phyloP scores from a whole-genome alignment of 2,888 invertebrate species.

The Archips crataeganus region DNA sequence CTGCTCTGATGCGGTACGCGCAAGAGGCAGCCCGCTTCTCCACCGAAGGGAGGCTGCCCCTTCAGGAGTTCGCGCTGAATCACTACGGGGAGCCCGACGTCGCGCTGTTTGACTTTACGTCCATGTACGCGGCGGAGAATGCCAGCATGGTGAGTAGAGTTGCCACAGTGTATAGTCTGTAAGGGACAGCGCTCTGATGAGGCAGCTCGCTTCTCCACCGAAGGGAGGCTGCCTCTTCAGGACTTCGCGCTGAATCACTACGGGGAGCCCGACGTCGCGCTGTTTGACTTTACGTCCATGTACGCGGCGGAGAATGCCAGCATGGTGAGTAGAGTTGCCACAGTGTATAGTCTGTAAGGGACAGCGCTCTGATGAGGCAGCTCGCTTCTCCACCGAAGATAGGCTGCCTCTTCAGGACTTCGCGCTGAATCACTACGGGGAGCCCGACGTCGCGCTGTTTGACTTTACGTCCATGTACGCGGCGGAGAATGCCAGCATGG shows the following conservation, averaged over 20 bases:
- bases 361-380: no score
- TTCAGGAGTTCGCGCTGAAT: conserved; percentile 98
- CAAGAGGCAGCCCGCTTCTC: conserved; percentile 98
- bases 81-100: conserved; percentile 99
- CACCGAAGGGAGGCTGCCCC: conserved; percentile 93
- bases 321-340: conserved; percentile 89
- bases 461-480: no score
- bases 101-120: conserved; percentile 99
- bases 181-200: conserved; percentile 89
- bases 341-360: no score
- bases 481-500: no score
- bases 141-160: conserved; percentile 91
- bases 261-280: conserved; percentile 98
- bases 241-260: conserved; percentile 99
- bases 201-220: conserved; percentile 97
- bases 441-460: no score
- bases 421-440: no score
- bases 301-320: conserved; percentile 98
- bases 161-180: no score
- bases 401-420: no score
- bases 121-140: conserved; percentile 99
- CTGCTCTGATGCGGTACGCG: conserved; percentile 95
- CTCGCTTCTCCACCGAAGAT: no score
- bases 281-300: conserved; percentile 99
- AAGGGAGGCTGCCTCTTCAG: conserved; percentile 92